Evolutionary conservation across 1,140 invertebrate species (phyloP).

Genomic region (Drosophila leontia): DNA sequence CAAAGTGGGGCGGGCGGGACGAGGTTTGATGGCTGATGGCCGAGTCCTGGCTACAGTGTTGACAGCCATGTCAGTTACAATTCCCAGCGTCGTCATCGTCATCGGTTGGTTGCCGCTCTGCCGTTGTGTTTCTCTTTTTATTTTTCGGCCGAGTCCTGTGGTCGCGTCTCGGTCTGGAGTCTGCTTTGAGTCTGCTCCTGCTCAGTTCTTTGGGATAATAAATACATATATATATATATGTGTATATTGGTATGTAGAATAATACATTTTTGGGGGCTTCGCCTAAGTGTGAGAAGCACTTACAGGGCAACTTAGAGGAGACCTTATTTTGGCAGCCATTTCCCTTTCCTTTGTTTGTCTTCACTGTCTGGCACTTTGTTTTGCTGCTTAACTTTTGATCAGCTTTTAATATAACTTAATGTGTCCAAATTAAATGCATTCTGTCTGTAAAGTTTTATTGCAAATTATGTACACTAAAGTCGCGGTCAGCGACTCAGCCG

Average conservation of each 20-base stretch:
- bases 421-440: slow-evolving; percentile 64
- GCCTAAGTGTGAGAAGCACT: slow-evolving; percentile 38
- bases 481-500: slow-evolving; percentile 25
- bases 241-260: slow-evolving; percentile 30
- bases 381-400: slow-evolving; percentile 73
- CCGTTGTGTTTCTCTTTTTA: slow-evolving; percentile 18
- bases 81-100: slow-evolving; percentile 52
- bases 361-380: slow-evolving; percentile 48
- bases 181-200: slow-evolving; percentile 29
- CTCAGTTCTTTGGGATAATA: background rate
- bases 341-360: slow-evolving; percentile 34
- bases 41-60: slow-evolving; percentile 58
- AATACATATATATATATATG: background rate
- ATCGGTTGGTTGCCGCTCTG: slow-evolving; percentile 35
- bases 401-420: slow-evolving; percentile 62
- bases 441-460: slow-evolving; percentile 67
- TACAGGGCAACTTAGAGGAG: slow-evolving; percentile 54
- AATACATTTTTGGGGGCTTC: slow-evolving; percentile 35
- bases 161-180: slow-evolving; percentile 47
- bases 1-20: slow-evolving; percentile 25
- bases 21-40: slow-evolving; percentile 10
- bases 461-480: slow-evolving; percentile 33
- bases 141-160: slow-evolving; percentile 58
- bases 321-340: slow-evolving; percentile 38
- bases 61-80: slow-evolving; percentile 60